phyloP scores from a whole-genome alignment of 2,797 vertebrate genomes.

The Tolypeutes matacus region DNA sequence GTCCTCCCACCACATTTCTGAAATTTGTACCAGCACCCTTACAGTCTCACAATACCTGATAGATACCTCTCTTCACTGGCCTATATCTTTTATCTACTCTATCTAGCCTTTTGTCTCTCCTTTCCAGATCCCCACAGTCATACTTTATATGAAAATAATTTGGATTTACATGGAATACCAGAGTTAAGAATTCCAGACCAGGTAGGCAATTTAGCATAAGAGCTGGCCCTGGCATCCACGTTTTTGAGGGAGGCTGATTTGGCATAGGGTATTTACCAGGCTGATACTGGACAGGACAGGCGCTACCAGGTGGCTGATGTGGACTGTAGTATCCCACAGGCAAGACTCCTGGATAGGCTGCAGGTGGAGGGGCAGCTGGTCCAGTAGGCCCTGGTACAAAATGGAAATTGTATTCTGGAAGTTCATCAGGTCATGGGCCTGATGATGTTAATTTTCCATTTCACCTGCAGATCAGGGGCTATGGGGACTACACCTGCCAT shows the following conservation, averaged over 20 bases:
- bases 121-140: background rate
- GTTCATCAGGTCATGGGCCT: background rate
- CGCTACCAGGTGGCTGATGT: background rate
- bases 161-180: slow-evolving; percentile 82
- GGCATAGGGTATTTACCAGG: slow-evolving; percentile 68
- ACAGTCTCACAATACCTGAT: background rate
- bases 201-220: slow-evolving; percentile 89
- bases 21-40: background rate
- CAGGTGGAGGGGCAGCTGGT: background rate
- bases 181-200: slow-evolving; percentile 92
- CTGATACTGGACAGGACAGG: slow-evolving; percentile 46
- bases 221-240: slow-evolving; percentile 86
- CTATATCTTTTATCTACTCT: background rate
- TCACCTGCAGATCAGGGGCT: background rate
- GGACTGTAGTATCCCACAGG: slow-evolving; percentile 36
- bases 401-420: slow-evolving; percentile 67
- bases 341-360: slow-evolving; percentile 7
- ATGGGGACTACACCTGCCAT: background rate
- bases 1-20: background rate
- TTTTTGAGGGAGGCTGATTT: background rate
- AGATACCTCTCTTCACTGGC: background rate
- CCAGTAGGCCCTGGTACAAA: slow-evolving; percentile 66
- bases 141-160: background rate
- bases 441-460: slow-evolving; percentile 3
- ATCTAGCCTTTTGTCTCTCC: background rate